Evolutionary conservation across 2,797 vertebrate genomes (phyloP).

Genomic region (Cuculus canorus): DNA sequence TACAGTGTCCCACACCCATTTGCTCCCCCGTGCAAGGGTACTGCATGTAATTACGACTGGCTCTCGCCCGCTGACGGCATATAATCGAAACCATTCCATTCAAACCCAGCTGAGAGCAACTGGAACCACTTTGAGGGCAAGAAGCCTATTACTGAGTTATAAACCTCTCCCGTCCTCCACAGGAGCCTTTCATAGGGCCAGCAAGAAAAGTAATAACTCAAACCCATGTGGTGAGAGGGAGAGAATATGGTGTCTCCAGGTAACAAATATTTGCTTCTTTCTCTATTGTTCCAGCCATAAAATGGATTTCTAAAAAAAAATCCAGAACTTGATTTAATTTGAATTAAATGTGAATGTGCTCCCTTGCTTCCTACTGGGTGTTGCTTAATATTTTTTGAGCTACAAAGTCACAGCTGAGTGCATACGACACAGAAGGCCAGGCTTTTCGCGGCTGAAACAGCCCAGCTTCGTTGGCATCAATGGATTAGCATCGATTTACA

Average conservation of each 20-base stretch:
- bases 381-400: constrained; percentile 31
- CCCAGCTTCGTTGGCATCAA: fast-evolving
- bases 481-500: background rate
- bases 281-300: constrained; percentile 8
- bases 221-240: background rate
- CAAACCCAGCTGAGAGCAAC: background rate
- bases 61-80: fast-evolving
- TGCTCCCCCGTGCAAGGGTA: background rate
- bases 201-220: constrained; percentile 19
- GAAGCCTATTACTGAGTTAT: background rate
- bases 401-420: background rate
- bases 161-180: constrained; percentile 25
- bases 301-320: background rate
- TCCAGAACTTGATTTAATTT: constrained; percentile 8
- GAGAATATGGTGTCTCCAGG: background rate
- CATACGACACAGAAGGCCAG: background rate
- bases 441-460: background rate
- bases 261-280: constrained; percentile 7
- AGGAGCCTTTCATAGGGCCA: background rate
- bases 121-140: background rate
- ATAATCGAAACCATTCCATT: background rate
- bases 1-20: fast-evolving
- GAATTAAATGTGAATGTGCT: background rate
- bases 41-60: fast-evolving
- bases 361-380: constrained; percentile 31